phyloP scores from a whole-genome alignment of 1,140 invertebrate species.

The Hestina assimilis region DNA sequence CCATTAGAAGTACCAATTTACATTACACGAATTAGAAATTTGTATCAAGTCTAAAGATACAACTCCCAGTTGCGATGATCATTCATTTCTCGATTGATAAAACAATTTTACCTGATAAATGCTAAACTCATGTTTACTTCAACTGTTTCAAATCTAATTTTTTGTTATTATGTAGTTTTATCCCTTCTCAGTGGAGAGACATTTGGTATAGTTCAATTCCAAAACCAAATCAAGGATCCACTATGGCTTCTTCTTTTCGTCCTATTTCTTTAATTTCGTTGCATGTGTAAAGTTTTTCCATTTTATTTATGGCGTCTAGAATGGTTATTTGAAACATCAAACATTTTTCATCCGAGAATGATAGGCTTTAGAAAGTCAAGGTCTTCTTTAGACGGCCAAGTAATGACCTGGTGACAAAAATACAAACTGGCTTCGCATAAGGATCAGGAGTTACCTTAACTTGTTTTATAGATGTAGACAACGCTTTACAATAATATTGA shows the following conservation, averaged over 20 bases:
- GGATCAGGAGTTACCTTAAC: background rate
- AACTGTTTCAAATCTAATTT: slow-evolving; percentile 3
- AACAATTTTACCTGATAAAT: no score
- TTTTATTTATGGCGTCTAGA: slow-evolving; percentile 8
- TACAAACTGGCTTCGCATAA: background rate
- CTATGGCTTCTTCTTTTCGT: background rate
- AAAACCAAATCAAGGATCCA: background rate
- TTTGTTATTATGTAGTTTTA: no score
- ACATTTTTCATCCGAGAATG: background rate
- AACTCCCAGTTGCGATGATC: no score
- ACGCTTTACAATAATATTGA: slow-evolving; percentile 6
- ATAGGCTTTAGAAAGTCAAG: slow-evolving; percentile 18
- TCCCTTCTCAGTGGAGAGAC: no score
- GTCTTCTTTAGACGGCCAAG: slow-evolving; percentile 21
- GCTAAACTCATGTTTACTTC: background rate
- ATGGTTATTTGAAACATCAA: slow-evolving; percentile 11
- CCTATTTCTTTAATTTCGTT: background rate
- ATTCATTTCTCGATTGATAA: no score
- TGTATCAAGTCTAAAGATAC: no score
- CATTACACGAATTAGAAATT: no score
- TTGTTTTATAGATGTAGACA: slow-evolving; percentile 11
- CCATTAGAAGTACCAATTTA: no score
- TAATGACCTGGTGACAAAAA: background rate
- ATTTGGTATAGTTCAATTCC: background rate
- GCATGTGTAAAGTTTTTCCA: no score